phyloP scores from a whole-genome alignment of 2,113 vertebrate genomes.

The Accipiter cooperii region DNA sequence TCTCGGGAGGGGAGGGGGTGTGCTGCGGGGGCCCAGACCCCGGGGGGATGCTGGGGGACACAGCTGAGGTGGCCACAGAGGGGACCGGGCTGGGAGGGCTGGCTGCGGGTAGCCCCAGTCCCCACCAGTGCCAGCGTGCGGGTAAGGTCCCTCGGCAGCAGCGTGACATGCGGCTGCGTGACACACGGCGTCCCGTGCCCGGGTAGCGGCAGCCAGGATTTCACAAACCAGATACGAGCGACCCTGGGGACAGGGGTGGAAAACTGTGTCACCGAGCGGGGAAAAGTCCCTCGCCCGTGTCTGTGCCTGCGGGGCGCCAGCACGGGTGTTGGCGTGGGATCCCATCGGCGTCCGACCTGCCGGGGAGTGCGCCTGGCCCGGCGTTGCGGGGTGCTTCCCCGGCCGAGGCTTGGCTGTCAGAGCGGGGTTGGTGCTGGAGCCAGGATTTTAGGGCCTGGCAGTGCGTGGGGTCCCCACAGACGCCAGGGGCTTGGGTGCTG shows the following conservation, averaged over 20 bases:
- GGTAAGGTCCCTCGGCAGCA: neutral
- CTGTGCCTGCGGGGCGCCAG: neutral
- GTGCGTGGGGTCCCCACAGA: neutral
- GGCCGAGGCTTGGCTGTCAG: neutral
- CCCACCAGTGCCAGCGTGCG: neutral
- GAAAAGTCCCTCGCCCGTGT: neutral
- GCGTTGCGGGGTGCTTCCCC: neutral
- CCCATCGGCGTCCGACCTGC: rapidly evolving
- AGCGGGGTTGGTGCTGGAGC: rapidly evolving
- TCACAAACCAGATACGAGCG: neutral
- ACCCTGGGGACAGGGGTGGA: neutral
- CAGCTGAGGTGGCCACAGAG: neutral
- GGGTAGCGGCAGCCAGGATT: neutral
- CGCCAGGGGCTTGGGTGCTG: rapidly evolving
- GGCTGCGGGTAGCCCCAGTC: neutral
- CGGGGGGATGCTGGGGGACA: neutral
- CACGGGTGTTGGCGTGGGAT: rapidly evolving
- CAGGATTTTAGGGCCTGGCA: neutral
- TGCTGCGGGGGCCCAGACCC: no score
- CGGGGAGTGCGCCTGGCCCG: rapidly evolving
- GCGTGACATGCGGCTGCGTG: neutral
- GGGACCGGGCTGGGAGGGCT: neutral
- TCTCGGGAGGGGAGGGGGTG: no score
- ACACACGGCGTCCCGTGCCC: neutral
- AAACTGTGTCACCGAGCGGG: neutral